Evolutionary conservation across 2,113 vertebrate species (phyloP).

Genomic region (Phainopepla nitens): DNA sequence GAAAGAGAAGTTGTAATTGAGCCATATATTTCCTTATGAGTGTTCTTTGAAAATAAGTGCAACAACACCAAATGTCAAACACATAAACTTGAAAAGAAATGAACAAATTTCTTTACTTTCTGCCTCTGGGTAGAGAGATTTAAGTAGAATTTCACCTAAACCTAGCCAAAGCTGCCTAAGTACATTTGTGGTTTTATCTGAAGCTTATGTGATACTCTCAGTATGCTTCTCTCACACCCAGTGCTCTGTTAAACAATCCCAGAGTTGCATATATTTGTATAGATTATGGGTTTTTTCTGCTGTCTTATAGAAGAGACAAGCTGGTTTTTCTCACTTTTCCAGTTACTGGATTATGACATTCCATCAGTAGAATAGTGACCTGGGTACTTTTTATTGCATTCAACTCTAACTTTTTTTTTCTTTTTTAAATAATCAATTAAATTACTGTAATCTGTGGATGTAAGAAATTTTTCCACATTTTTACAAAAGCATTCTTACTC

Average conservation of each 20-base stretch:
- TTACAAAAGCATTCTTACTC: background rate
- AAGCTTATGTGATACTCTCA: background rate
- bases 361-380: background rate
- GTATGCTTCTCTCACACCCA: background rate
- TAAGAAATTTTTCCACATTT: background rate
- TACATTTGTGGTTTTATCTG: background rate
- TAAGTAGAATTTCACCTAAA: background rate
- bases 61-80: background rate
- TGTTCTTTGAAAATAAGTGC: background rate
- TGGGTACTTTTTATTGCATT: background rate
- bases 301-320: background rate
- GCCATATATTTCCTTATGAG: background rate
- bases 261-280: background rate
- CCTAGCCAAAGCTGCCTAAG: background rate
- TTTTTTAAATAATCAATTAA: background rate
- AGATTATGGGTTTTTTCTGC: background rate
- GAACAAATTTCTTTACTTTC: background rate
- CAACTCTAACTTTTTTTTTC: background rate
- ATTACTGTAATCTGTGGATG: background rate
- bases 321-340: background rate
- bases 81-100: background rate
- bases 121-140: background rate
- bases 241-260: background rate
- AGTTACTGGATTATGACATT: background rate
- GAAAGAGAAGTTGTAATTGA: background rate